phyloP scores from a whole-genome alignment of 2,797 vertebrate species.

The Epinephelus awoara region DNA sequence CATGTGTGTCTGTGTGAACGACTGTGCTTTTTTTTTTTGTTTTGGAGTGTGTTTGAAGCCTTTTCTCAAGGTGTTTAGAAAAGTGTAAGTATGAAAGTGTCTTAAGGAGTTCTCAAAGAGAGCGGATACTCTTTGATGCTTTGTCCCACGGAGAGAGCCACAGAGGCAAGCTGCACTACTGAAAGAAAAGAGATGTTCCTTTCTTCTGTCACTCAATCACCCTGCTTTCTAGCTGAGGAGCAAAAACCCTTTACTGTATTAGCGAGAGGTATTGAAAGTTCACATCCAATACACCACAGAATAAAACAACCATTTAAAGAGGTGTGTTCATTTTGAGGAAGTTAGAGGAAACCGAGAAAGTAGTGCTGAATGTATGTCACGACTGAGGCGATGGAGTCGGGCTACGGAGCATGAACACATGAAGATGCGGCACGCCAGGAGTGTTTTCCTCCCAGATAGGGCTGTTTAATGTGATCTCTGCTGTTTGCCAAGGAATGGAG shows the following conservation, averaged over 20 bases:
- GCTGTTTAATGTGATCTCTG: background rate
- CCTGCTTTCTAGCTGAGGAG: conserved; percentile 50
- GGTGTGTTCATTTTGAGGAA: conserved; percentile 38
- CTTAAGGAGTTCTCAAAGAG: conserved; percentile 77
- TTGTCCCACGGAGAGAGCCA: conserved; percentile 75
- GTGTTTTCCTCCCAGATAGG: background rate
- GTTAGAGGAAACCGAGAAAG: conserved; percentile 22
- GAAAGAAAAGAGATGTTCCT: conserved; percentile 60
- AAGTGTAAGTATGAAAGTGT: conserved; percentile 73
- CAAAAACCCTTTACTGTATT: conserved; percentile 62
- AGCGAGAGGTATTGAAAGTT: conserved; percentile 58
- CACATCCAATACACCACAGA: conserved; percentile 51
- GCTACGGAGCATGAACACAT: background rate
- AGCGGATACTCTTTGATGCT: conserved; percentile 76
- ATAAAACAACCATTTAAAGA: conserved; percentile 50
- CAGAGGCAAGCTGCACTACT: conserved; percentile 64
- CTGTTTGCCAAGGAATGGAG: background rate
- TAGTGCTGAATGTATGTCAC: conserved; percentile 12
- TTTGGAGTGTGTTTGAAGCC: conserved; percentile 57
- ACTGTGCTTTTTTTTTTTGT: conserved; percentile 10
- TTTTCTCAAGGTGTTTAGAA: conserved; percentile 71
- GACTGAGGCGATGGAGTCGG: conserved; percentile 6
- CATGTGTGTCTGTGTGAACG: conserved; percentile 20
- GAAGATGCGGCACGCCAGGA: background rate
- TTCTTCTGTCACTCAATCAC: conserved; percentile 77